Base-by-base conservation (phyloP, 2,888 invertebrate genomes). In the Heliconius cydno region DNA sequence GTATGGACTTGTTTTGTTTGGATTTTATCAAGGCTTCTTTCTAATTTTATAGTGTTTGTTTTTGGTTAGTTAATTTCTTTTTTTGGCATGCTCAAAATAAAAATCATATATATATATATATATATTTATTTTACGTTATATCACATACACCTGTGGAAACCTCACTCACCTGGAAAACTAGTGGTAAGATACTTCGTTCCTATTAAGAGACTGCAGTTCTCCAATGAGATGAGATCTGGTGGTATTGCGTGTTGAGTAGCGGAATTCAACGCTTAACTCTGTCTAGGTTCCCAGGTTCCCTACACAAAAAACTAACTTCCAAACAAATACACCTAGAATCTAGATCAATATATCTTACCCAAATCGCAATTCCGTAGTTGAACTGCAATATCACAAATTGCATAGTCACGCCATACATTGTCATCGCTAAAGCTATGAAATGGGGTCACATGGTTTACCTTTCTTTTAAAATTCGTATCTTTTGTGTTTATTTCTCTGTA, bases 381-480 rank as follows among this genome's bases (percentile, higher is more conserved):
- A 38, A 73, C 52, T 77, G 78, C 73, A 78, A 73, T 78, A 73
- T 72, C 57, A 57, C 57, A 78, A 73, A 78, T 78, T 73, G 78
- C 78, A 73, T 52, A 63, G 63, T 63, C 70, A 71, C 41, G 63
- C 46, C 34, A 52, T 72, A 57, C 57, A 73, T n/a, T 46, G 63
- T 77, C 68, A 65, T 73, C 52, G 52, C 52, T 52, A 22, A 65
- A 65, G 66, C 78, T 38, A 10, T 22, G 57, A 60, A 66, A n/a
- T 57, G 34, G 25, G 78, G 78, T 78, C 41, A 41, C 41, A 12
- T 41, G 41, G 71, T 65, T 67, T 52, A 67, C 73, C 41, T 52
- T 68, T 41, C 70, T 41, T 70, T 41, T 25, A 25, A 41, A 70
- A 52, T 3, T 25, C 25, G 4, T 46, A 70, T 41, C 41, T 41